Evolutionary conservation across 2,797 vertebrate genomes (phyloP).

Genomic region (Oryzias dopingdopingensis): DNA sequence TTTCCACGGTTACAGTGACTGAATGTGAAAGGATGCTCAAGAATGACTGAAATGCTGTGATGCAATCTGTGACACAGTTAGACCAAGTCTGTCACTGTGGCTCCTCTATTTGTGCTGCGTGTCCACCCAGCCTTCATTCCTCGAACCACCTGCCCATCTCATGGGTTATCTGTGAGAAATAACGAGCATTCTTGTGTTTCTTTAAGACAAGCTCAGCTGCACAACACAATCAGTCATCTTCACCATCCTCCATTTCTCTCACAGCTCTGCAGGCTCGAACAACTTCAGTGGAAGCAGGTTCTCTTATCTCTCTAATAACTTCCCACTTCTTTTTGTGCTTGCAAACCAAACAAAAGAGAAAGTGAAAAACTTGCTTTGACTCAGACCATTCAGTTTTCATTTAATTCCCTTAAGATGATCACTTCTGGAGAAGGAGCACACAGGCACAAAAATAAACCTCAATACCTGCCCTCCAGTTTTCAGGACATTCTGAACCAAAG

Average conservation of each 20-base stretch:
- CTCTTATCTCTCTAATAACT: constrained; percentile 7
- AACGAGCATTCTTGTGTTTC: constrained; percentile 3
- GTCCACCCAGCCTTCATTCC: constrained; percentile 3
- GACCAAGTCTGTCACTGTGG: constrained; percentile 9
- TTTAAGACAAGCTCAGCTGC: constrained; percentile 30
- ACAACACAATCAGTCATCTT: constrained; percentile 7
- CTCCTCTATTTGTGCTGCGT: constrained; percentile 2
- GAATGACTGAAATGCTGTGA: constrained; percentile 51
- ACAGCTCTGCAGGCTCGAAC: constrained; percentile 29
- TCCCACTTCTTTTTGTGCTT: constrained; percentile 32
- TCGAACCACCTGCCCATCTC: constrained; percentile 9
- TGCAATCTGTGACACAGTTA: constrained; percentile 41
- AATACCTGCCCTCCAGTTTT: constrained; percentile 1
- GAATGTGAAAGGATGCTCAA: constrained; percentile 49
- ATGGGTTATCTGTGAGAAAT: constrained; percentile 14
- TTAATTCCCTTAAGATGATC: not conserved
- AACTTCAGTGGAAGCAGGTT: constrained; percentile 27
- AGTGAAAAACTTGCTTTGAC: constrained; percentile 42
- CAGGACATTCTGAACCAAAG: not conserved
- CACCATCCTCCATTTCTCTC: constrained; percentile 18
- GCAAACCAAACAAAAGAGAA: constrained; percentile 27
- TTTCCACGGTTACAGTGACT: constrained; percentile 65
- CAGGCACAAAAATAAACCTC: not conserved
- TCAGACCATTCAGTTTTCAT: constrained; percentile 18
- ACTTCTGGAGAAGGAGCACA: not conserved